Base-by-base conservation (phyloP, 2,888 invertebrate genomes). In the Nomada fabriciana region DNA sequence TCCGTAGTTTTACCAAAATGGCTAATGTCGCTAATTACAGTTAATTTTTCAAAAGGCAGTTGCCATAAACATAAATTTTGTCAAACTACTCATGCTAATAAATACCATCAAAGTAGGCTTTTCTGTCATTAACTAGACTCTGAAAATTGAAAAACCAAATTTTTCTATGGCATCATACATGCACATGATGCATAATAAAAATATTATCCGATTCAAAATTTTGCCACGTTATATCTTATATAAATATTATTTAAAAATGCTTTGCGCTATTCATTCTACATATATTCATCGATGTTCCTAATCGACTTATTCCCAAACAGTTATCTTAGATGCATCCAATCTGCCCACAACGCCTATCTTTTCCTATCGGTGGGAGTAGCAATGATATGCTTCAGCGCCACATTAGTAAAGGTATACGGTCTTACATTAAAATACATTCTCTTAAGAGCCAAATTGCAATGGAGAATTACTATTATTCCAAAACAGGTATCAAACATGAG, bases 311-410 rank as follows among this genome's bases (percentile, higher is more conserved):
- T 47, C 15, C 47, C 15, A 47, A 36, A 10, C n/a, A 75, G 75
- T 23, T 69, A 52, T 43, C 1, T 75, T 3, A 11, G 4, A 23
- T 13, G 36, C 10, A 52, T 75, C n/a, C 50, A 69, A 23, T 23
- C 11, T 3, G 2, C 42, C 15, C 60, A 69, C 11, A 15, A 42
- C 15, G n/a, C 5, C 10, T 52, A 60, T 5, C 42, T 75, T 11
- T 69, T 75, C n/a, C 18, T 69, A 0, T 4, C 18, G 4, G 5
- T 69, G n/a, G 60, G 60, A 7, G 1, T 60, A 2, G 25, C 69
- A 52, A 60, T 52, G n/a, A 9, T 43, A 2, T 13, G 42, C n/a
- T 60, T 75, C 52, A 69, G 75, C 15, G 23, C 52, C 13, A 76
- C 71, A 11, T 23, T 76, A 13, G 55, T 71, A 3, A 13, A 63